Conservation (phyloP, 2,113 vertebrate species). For the Campylomormyrus numenius region DNA sequence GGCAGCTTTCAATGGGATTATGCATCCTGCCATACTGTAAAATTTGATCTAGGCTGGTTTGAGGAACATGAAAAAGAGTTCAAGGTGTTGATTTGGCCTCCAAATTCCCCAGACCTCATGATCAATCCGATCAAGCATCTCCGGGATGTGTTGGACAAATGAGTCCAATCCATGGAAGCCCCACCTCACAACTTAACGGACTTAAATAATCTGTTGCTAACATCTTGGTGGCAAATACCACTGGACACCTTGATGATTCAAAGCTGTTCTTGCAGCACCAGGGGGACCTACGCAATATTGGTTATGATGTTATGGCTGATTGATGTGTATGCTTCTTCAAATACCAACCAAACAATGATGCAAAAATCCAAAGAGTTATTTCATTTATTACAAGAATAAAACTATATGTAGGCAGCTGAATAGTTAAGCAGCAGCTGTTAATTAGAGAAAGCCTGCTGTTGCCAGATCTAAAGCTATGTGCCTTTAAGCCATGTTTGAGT, state of each 20-base stretch:
- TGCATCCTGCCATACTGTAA: too few species aligned
- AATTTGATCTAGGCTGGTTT: too few species aligned
- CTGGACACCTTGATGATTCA: not conserved
- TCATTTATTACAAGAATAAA: not conserved
- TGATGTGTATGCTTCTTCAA: not conserved
- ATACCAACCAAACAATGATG: not conserved
- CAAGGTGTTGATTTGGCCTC: too few species aligned
- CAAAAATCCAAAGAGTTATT: not conserved
- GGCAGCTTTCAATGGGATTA: not conserved
- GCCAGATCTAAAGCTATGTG: not conserved
- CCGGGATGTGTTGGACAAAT: too few species aligned
- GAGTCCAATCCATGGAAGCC: not conserved
- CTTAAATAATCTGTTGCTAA: not conserved
- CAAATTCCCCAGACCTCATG: too few species aligned
- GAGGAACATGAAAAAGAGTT: too few species aligned
- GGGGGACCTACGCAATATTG: not conserved
- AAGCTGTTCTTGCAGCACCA: not conserved
- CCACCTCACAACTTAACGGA: not conserved
- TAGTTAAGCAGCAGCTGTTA: slow-evolving; percentile 9
- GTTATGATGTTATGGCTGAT: not conserved
- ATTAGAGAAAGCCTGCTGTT: slow-evolving; percentile 13
- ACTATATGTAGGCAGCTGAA: not conserved
- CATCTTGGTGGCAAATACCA: not conserved
- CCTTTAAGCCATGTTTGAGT: not conserved
- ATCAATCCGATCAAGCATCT: too few species aligned